Percentiles rank a stretch among this genome's conserved stretches.
Conservation (phyloP, 37 sponge, comb jelly and placozoan genomes). For the Chondrosia reniformis region DNA sequence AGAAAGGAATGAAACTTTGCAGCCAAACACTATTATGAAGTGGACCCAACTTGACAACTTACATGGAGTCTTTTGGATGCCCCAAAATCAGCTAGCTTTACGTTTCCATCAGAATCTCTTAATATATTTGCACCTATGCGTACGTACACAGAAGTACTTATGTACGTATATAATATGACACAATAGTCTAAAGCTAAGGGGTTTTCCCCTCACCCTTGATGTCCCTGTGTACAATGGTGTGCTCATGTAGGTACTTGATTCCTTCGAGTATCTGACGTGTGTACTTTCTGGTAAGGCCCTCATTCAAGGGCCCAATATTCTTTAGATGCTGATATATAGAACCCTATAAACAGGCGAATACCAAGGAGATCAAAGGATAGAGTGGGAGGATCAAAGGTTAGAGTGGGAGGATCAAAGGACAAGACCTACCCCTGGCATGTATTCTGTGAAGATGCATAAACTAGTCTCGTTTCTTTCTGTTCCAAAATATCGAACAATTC, state of each 20-base stretch:
- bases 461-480: conserved; percentile 75
- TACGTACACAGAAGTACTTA: not conserved
- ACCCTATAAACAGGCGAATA: conserved; percentile 44
- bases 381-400: not conserved
- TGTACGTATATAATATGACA: not conserved
- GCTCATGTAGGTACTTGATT: conserved; percentile 79
- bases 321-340: conserved; percentile 74
- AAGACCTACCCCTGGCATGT: conserved; percentile 88
- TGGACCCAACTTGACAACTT: too few relatives aligned
- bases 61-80: conserved; percentile 88
- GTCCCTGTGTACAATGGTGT: conserved; percentile 87
- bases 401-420: not conserved
- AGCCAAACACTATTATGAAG: too few relatives aligned
- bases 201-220: conserved; percentile 64
- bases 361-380: too few relatives aligned
- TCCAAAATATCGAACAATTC: conserved; percentile 87
- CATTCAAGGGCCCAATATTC: conserved; percentile 79
- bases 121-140: conserved; percentile 85
- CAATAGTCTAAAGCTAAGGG: not conserved
- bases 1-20: not conserved
- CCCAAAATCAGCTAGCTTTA: conserved; percentile 98
- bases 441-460: conserved; percentile 92
- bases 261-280: conserved; percentile 90
- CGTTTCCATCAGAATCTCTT: conserved; percentile 77
- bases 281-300: conserved; percentile 82